Evolutionary conservation across 2,113 vertebrate genomes (phyloP), one percentile per base, ranked within the genome.

Genomic region (Carollia perspicillata): DNA sequence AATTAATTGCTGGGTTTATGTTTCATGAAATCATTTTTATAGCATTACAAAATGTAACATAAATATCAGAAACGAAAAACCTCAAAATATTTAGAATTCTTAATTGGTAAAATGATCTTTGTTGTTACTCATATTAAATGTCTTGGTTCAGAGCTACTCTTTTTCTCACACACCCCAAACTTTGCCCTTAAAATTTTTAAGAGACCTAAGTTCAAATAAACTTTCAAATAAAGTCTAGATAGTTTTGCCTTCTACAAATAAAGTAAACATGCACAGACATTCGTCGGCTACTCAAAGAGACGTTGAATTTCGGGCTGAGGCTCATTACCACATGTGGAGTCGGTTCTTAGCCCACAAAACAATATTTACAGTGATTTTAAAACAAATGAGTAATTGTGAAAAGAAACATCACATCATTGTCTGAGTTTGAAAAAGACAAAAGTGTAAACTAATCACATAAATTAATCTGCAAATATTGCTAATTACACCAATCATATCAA

Each of bases 391-490:
- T n/a, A 77, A 89, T 51, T 88, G 22, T 58, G 8, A 37, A 91
- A 91, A 84, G n/a, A 93, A 91, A 77, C 35, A 80, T 33, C 68
- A 85, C 10, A 91, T 95, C 23, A 71, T 81, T 28, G 51, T 80
- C 3, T 89, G 65, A 88, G 30, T n/a, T 85, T 95, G 20, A 94
- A 97, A 68, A 4, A 87, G 35, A 86, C 22, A 87, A 85, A 96
- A 89, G 94, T 91, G 44, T 30, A 91, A 97, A 90, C 93, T 55
- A 94, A 74, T 94, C 42, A 88, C 5, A 51, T 77, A 55, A 65
- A 0, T 28, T 63, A 78, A 79, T 49, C 13, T 80, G 9, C 93
- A 96, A 93, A 89, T 95, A 84, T 87, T 87, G 42, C 55, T 86
- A 66, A 18, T 40, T 78, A 23, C 0, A 49, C n/a, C 37, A 92